Evolutionary conservation across 1,140 invertebrate genomes (phyloP).

Genomic region (Ceratitis capitata): DNA sequence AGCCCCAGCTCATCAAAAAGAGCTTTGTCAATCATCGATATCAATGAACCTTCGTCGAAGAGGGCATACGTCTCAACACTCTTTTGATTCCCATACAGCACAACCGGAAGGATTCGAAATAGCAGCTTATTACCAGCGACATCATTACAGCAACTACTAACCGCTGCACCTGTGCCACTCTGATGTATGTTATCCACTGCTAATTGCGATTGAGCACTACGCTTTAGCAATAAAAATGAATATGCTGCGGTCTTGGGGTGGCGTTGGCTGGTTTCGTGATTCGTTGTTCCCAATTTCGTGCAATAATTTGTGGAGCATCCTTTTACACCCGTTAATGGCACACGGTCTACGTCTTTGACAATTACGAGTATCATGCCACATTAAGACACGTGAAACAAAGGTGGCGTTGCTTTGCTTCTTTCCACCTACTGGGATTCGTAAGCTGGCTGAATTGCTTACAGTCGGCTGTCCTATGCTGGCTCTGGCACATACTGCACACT

Average conservation of each 20-base stretch:
- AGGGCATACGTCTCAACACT: neutral
- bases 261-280: neutral
- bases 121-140: neutral
- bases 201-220: neutral
- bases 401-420: neutral
- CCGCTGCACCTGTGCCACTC: neutral
- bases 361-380: neutral
- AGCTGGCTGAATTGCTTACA: neutral
- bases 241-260: no score
- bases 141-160: neutral
- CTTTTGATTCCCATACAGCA: neutral
- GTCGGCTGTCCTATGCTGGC: neutral
- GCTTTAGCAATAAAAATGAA: neutral
- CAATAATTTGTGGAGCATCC: no score
- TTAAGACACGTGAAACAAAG: neutral
- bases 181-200: neutral
- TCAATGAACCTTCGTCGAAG: no score
- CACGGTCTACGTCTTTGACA: neutral
- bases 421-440: neutral
- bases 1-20: neutral
- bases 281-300: no score
- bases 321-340: neutral
- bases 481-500: neutral
- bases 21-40: slow-evolving; percentile 16
- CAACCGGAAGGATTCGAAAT: neutral